Base-by-base conservation (phyloP, 1,140 invertebrate genomes). In the Lanistes nyassanus region DNA sequence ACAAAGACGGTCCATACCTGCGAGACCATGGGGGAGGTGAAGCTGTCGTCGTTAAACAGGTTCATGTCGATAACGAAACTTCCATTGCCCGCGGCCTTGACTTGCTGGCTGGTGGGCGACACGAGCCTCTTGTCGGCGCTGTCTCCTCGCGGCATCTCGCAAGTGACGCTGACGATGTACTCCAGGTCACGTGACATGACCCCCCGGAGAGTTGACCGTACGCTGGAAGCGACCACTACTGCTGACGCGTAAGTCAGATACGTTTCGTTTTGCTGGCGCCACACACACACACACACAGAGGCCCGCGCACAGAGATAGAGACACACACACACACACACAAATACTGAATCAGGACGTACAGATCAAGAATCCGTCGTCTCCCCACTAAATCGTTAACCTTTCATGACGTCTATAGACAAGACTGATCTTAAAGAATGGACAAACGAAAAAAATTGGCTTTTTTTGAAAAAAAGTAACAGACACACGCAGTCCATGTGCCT, bases 41-140 rank as follows among this genome's bases (percentile, higher is more conserved):
- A 70, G 51, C 47, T 56, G 51, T 70, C 51, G 29, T 70, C 68
- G 34, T 4, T 29, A 51, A 26, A 70, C 51, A 70, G 53, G 19
- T 13, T 53, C 68, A 70, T 70, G 51, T 7, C 23, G 47, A 70
- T 42, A 11, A 13, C 2, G 0, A 70, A 9, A 2, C 3, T 5
- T 5, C 23, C 34, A 51, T 70, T 55, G 6, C 42, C 68, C 2
- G 9, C 16, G 29, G 68, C 68, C 9, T 31, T 42, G n/a, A 60
- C 23, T 23, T 60, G 13, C 9, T 60, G 56, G 23, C 29, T 60
- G n/a, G 23, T 60, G n/a, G 29, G 23, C n/a, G 23, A n/a, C 56
- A 26, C 11, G n/a, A 60, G 9, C 11, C 29, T 31, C 9, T 31
- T n/a, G n/a, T n/a, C 23, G 11, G 1, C 9, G 56, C 29, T 60